Evolutionary conservation across 2,797 vertebrate genomes (phyloP), one percentile per base, ranked within the genome.

Genomic region (Peromyscus nudipes): DNA sequence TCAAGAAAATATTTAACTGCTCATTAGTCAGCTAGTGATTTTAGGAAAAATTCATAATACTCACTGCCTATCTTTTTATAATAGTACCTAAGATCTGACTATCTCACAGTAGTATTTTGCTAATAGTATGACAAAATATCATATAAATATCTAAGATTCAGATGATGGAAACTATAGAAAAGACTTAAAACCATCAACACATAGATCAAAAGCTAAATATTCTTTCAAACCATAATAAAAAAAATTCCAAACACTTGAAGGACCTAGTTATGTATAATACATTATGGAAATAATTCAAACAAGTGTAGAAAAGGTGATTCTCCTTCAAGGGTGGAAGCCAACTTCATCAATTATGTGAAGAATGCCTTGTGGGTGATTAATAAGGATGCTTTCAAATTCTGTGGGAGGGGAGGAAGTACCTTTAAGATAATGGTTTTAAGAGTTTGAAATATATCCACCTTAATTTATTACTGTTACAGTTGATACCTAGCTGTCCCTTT

Each of bases 261-360:
- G 55, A 55, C 16, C 29, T 34, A 52, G 9, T 10, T 34, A 21
- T 79, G 29, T 79, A n/a, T 31, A 49, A 79, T 14, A 52, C 9
- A 21, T 21, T 79, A 27, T 81, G n/a, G 34, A 7, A 81, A 52
- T n/a, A 81, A 37, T 23, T 19, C 9, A 55, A 37, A 6, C 55
- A 60, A 27, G 21, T 25, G 60, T 14, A 60, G 55, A 5, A 82
- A 99, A 99, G 99, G 99, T 96, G 82, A 98, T 60, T 67, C 86
- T 31, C 98, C 99, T 97, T 99, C 99, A 0, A 99, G 99, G 98
- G 4, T 98, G 92, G 99, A 99, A 98, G 91, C 98, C 92, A 99
- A 99, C 97, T 99, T 99, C 98, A 99, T 99, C 98, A 99, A 99
- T 98, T 99, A 99, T 4, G 96, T 99, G 97, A 99, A 99, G 98